Evolutionary conservation across 2,113 vertebrate species (phyloP), one percentile per base, ranked within the genome.

Genomic region (Paratilapia polleni): DNA sequence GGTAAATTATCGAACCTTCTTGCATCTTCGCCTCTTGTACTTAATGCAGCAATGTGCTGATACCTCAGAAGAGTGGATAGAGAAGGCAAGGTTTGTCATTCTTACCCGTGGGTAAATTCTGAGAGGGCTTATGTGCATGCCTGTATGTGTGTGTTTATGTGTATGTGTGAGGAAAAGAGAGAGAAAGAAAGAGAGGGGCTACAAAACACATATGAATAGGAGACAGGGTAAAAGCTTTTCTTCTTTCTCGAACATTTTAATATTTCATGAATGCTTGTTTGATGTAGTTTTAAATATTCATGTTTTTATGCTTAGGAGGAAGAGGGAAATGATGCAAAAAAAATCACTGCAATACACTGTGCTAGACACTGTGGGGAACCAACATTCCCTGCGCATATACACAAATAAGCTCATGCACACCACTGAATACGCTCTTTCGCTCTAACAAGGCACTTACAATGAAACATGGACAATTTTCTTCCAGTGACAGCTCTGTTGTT

Each of bases 221-320:
- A 81, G 83, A 87, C 89, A 73, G 85, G 90, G 94, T 94, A 94
- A 95, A 95, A 95, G 91, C 83, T 92, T 94, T 92, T 92, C 90
- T 94, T 94, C 89, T 95, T 92, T 94, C 92, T 88, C 77, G 11
- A 92, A 80, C 87, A 89, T 92, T 91, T 95, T 92, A 96, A 96
- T 95, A 94, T 95, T 95, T 95, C 85, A 95, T 95, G 93, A 94
- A 92, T 82, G 80, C 91, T 93, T 94, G 94, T 95, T 96, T 96
- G 95, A 96, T 94, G 94, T 94, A 79, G 80, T 88, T 94, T 95
- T 94, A 93, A 95, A 95, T 95, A 95, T 96, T 95, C 91, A 96
- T 95, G 93, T 90, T 93, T 93, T 93, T 90, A 92, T 91, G 91
- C 92, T 95, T 91, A 90, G 90, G 91, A 95, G 94, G 90, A 93